Evolutionary conservation across 2,113 vertebrate genomes (phyloP).

Genomic region (Cyphomyrus discorhynchus): DNA sequence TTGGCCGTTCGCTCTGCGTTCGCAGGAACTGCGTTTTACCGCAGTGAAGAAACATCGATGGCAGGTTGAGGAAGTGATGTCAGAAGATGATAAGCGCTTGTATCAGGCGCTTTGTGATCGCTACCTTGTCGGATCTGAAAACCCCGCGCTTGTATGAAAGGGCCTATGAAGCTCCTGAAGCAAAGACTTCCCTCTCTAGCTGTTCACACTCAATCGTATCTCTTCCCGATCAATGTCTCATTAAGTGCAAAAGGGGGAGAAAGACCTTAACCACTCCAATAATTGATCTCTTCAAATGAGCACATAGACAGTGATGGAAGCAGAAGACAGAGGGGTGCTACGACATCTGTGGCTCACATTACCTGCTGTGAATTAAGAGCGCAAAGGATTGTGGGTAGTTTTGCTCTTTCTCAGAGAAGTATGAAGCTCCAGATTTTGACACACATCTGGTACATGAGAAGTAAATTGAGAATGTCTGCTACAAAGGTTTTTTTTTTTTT

Average conservation of each 20-base stretch:
- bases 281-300: slow-evolving; percentile 24
- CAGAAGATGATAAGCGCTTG: neutral
- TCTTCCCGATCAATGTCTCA: slow-evolving; percentile 38
- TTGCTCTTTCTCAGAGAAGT: slow-evolving; percentile 1
- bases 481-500: neutral
- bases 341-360: slow-evolving; percentile 8
- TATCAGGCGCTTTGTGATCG: neutral
- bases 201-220: slow-evolving; percentile 26
- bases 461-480: slow-evolving; percentile 4
- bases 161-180: neutral
- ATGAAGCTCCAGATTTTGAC: slow-evolving; percentile 10
- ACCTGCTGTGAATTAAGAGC: slow-evolving; percentile 10
- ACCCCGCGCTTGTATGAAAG: neutral
- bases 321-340: neutral
- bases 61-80: slow-evolving; percentile 5
- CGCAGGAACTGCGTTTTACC: neutral
- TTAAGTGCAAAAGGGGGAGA: slow-evolving; percentile 32
- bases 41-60: neutral
- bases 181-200: slow-evolving; percentile 1
- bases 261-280: slow-evolving; percentile 12
- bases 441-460: neutral
- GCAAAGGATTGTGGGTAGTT: neutral
- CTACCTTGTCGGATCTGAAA: neutral
- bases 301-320: slow-evolving; percentile 6
- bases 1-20: neutral